Conservation (phyloP, 2,888 invertebrate genomes). For the Rhingia campestris region DNA sequence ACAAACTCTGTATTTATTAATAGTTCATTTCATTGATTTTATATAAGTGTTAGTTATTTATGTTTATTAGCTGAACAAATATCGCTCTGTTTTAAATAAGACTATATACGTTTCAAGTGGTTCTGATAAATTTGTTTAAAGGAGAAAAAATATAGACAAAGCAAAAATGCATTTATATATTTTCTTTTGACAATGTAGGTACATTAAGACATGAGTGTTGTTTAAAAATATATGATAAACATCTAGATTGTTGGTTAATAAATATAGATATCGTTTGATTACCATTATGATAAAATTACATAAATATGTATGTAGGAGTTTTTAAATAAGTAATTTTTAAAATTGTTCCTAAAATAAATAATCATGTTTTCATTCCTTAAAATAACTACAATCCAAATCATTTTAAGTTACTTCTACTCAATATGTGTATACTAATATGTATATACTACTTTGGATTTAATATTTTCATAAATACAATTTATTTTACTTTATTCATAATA, state of each 20-base stretch:
- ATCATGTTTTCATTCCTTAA: slow-evolving; percentile 30
- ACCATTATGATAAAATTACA: slow-evolving; percentile 46
- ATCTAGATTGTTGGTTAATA: slow-evolving; percentile 61
- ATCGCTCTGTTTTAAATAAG: slow-evolving; percentile 22
- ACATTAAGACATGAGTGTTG: slow-evolving; percentile 53
- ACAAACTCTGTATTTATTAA: slow-evolving; percentile 26
- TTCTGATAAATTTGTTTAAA: background rate
- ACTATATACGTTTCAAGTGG: background rate
- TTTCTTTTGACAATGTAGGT: slow-evolving; percentile 41
- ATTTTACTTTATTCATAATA: slow-evolving; percentile 70
- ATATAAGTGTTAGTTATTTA: background rate
- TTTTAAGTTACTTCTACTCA: slow-evolving; percentile 60
- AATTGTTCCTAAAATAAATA: slow-evolving; percentile 42
- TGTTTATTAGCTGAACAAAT: slow-evolving; percentile 25
- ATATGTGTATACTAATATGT: slow-evolving; percentile 66
- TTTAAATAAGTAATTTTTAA: slow-evolving; percentile 35
- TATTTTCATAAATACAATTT: slow-evolving; percentile 64
- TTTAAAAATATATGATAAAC: slow-evolving; percentile 49
- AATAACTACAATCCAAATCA: slow-evolving; percentile 60
- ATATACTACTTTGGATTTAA: slow-evolving; percentile 58
- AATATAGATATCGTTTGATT: slow-evolving; percentile 28
- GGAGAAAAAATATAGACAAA: slow-evolving; percentile 4
- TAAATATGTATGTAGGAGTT: slow-evolving; percentile 30
- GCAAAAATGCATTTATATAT: slow-evolving; percentile 14
- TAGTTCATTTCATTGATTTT: background rate